Base-by-base conservation (phyloP, 2,888 invertebrate species). In the Ormyrus labotus region DNA sequence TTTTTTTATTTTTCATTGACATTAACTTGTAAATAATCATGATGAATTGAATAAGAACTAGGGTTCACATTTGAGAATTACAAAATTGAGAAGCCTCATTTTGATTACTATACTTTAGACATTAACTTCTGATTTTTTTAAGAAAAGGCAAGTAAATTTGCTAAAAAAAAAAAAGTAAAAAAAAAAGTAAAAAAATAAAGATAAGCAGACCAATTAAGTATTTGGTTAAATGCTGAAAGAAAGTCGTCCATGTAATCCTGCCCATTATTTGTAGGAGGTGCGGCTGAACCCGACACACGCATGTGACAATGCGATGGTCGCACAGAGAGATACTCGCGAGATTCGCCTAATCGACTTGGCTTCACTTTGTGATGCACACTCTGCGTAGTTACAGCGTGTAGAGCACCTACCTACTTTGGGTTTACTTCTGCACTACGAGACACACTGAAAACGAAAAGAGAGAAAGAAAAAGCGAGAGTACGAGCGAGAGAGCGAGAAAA, bases 261-360 rank as follows among this genome's bases (percentile, higher is more conserved):
- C 87, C 89, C 89, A 87, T 90, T 90, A 90, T 90, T 90, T 90
- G 89, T 90, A 90, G 90, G 90, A 89, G 89, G 89, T 88, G 89
- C 89, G 89, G 90, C 90, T 90, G 90, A 90, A 85, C 88, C 34
- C 86, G 86, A 86, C 86, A 86, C 84, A 85, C 87, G 85, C 88
- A 86, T 85, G 87, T 85, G 89, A 89, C 80, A 87, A 88, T 87
- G 87, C 85, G 83, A 81, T 85, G 88, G 34, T 89, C 85, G 86
- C 87, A 87, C 88, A 84, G 88, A 87, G 88, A 89, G 61, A 80
- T 69, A 77, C 77, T 68, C 87, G 88, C 88, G 89, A 89, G 89
- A 90, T 89, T 89, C 89, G 85, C 85, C 90, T 82, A 77, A 71
- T 79, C 82, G 75, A 79, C 83, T 88, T 89, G 89, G 89, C 89